Conservation (phyloP, 2,888 invertebrate species). For the Cheilosia grossa region DNA sequence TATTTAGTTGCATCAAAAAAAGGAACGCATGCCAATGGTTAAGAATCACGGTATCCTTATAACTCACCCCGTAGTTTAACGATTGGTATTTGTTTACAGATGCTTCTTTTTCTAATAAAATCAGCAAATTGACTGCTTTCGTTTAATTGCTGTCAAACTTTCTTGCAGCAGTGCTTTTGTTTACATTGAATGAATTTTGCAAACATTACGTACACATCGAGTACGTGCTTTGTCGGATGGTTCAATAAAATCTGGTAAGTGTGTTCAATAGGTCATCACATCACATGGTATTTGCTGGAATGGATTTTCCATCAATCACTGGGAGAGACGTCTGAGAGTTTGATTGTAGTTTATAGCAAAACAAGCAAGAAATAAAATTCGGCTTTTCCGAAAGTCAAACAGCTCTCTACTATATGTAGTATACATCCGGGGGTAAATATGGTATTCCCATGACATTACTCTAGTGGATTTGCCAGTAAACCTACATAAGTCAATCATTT, state of each 20-base stretch:
- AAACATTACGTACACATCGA: slow-evolving; percentile 18
- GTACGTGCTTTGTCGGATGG: not conserved
- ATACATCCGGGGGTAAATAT: too few relatives aligned
- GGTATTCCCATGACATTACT: too few relatives aligned
- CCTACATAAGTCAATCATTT: too few relatives aligned
- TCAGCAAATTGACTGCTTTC: slow-evolving; percentile 5
- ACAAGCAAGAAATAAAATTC: too few relatives aligned
- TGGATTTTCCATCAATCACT: not conserved
- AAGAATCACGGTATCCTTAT: not conserved
- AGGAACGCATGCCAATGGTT: not conserved
- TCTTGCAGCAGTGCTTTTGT: slow-evolving; percentile 7
- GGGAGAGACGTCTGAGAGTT: not conserved
- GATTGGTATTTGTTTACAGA: slow-evolving; percentile 39
- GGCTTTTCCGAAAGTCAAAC: too few relatives aligned
- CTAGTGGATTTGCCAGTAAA: too few relatives aligned
- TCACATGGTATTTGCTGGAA: slow-evolving; percentile 1
- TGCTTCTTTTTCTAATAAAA: slow-evolving; percentile 33
- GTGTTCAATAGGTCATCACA: slow-evolving; percentile 14
- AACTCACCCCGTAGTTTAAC: not conserved
- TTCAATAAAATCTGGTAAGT: not conserved
- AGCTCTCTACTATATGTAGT: too few relatives aligned
- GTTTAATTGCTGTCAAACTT: slow-evolving; percentile 26
- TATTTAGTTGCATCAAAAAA: not conserved
- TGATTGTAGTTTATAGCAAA: not conserved
- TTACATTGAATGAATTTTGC: slow-evolving; percentile 12